Conservation (phyloP, 2,113 vertebrate species). For the Chaetorhynchus papuensis region DNA sequence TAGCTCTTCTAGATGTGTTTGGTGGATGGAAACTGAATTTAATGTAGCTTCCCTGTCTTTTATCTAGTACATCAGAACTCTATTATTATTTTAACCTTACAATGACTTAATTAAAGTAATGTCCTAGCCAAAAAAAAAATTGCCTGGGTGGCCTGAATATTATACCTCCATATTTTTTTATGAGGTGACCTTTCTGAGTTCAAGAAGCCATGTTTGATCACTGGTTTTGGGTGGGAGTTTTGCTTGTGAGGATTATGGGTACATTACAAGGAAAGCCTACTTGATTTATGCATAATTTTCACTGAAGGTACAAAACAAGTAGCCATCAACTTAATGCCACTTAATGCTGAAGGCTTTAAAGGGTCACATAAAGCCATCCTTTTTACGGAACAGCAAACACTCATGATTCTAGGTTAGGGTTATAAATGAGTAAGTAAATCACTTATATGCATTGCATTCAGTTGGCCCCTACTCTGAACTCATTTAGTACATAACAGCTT, state of each 20-base stretch:
- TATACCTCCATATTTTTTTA: conserved; percentile 1
- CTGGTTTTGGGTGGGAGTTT: conserved; percentile 14
- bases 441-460: not conserved
- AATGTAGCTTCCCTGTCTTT: not conserved
- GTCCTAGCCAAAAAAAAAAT: not conserved
- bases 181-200: conserved; percentile 45
- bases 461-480: not conserved
- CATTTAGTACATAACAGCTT: not conserved
- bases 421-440: conserved; percentile 12
- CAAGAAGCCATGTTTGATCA: not conserved
- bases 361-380: not conserved
- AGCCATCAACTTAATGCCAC: conserved; percentile 26
- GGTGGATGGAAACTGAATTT: not conserved
- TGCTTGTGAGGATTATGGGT: conserved; percentile 15
- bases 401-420: not conserved
- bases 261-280: conserved; percentile 8
- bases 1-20: not conserved
- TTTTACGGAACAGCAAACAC: not conserved
- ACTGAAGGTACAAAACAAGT: conserved; percentile 39
- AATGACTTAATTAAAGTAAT: conserved; percentile 4
- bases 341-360: conserved; percentile 32
- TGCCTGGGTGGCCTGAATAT: conserved; percentile 26
- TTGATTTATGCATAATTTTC: conserved; percentile 38
- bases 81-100: conserved; percentile 44
- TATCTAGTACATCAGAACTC: conserved; percentile 4